These are phyloP conservation scores for Amphiprion percula DNA, from an alignment of 2,113 vertebrate species.

Conservation along the genomic window DNA sequence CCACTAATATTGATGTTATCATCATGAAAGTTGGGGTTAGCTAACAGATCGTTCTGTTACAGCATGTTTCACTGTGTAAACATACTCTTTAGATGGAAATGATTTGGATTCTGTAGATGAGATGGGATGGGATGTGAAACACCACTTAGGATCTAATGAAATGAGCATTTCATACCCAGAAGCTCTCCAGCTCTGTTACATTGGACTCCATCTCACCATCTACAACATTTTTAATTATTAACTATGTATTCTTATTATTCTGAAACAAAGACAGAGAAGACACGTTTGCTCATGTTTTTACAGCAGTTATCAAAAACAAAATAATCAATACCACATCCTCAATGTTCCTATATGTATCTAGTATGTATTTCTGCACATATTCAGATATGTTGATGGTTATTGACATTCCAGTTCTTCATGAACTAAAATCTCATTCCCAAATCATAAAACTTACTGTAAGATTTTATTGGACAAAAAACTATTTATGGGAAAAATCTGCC, in stretches of 20 bases:
- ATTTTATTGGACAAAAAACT: too few species aligned
- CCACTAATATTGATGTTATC: background rate
- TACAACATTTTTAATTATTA: conserved; percentile 59
- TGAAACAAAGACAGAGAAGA: conserved; percentile 66
- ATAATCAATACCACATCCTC: too few species aligned
- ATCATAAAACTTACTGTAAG: too few species aligned
- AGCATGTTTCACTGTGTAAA: conserved; percentile 41
- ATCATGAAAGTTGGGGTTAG: background rate
- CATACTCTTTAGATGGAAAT: conserved; percentile 26
- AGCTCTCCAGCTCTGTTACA: conserved; percentile 58
- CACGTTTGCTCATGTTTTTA: conserved; percentile 1
- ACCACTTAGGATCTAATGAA: conserved; percentile 8
- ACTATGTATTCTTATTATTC: conserved; percentile 45
- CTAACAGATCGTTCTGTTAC: background rate
- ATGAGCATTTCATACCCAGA: conserved; percentile 64
- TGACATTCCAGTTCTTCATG: too few species aligned
- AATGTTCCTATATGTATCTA: too few species aligned
- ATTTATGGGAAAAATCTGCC: too few species aligned
- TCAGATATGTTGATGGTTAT: too few species aligned
- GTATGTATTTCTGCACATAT: too few species aligned
- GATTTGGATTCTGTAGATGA: conserved; percentile 33
- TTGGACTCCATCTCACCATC: conserved; percentile 66
- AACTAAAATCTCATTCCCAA: too few species aligned
- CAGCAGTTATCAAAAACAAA: background rate
- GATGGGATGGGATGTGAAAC: conserved; percentile 36